Percentiles rank a stretch among this genome's conserved stretches.
Evolutionary conservation across 2,888 invertebrate species (phyloP).

Genomic region (Abrostola tripartita): DNA sequence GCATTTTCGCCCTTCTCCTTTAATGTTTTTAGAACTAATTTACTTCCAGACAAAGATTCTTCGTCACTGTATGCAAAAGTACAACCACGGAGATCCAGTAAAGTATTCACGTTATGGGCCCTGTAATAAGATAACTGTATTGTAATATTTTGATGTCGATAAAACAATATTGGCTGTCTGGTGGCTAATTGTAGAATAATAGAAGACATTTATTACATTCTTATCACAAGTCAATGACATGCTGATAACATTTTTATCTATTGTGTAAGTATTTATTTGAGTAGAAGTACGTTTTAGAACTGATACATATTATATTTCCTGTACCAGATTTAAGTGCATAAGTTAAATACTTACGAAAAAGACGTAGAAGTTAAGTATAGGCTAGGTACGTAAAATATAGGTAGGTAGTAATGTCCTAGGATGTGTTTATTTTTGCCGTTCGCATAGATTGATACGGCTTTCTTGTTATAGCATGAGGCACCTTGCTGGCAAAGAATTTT

Average conservation of each 20-base stretch:
- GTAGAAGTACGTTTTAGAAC: conserved; percentile 25
- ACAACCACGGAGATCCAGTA: conserved; percentile 88
- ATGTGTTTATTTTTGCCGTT: not conserved
- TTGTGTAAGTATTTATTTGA: conserved; percentile 67
- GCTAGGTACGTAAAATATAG: not conserved
- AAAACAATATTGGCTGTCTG: conserved; percentile 65
- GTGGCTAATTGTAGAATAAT: conserved; percentile 76
- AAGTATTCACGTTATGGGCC: conserved; percentile 87
- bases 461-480: no score
- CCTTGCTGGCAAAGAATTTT: no score
- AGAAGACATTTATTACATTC: conserved; percentile 62
- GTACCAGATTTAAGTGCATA: not conserved
- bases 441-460: no score
- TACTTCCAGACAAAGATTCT: conserved; percentile 87
- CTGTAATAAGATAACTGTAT: conserved; percentile 66
- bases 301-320: conserved; percentile 1
- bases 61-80: conserved; percentile 87
- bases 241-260: conserved; percentile 84
- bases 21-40: conserved; percentile 85
- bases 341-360: no score
- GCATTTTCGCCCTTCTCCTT: conserved; percentile 89
- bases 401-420: not conserved
- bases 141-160: conserved; percentile 42
- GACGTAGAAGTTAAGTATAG: not conserved
- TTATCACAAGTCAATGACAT: conserved; percentile 82